A percentile compares a stretch with the other conserved stretches of the same genome.
Conservation (phyloP, 2,113 vertebrate species). For the Oncorhynchus gorbuscha region DNA sequence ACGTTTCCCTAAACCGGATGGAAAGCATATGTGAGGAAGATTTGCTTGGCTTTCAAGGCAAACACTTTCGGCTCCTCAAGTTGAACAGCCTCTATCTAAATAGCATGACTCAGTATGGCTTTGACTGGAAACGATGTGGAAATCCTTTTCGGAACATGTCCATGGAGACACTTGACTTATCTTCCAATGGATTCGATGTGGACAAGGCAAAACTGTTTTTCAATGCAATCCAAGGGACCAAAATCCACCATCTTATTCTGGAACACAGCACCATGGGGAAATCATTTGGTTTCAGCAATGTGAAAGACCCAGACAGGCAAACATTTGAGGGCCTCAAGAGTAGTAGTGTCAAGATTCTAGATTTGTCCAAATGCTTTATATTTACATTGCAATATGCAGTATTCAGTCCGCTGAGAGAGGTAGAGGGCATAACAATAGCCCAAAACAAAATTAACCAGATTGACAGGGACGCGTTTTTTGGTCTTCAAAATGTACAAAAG, state of each 20-base stretch:
- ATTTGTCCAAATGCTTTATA: constrained; percentile 73
- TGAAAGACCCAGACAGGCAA: constrained; percentile 74
- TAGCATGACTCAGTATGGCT: constrained; percentile 22
- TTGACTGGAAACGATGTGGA: constrained; percentile 69
- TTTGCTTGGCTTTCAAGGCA: constrained; percentile 78
- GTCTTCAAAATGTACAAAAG: constrained; percentile 67
- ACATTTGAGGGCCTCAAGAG: constrained; percentile 77
- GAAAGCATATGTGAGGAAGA: constrained; percentile 76
- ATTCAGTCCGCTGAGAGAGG: constrained; percentile 67
- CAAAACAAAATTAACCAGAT: constrained; percentile 83
- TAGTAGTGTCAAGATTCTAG: constrained; percentile 38
- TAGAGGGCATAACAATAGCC: constrained; percentile 71
- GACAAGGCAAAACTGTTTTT: constrained; percentile 56
- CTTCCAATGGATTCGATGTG: constrained; percentile 54
- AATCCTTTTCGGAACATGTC: constrained; percentile 81
- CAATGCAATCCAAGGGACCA: constrained; percentile 72
- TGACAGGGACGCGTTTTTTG: constrained; percentile 70
- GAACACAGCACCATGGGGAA: constrained; percentile 60
- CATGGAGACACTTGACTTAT: constrained; percentile 73
- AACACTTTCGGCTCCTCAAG: constrained; percentile 68
- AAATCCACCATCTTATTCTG: constrained; percentile 64
- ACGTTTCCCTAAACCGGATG: constrained; percentile 74
- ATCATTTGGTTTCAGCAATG: constrained; percentile 74
- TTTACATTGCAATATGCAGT: constrained; percentile 71
- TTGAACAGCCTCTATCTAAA: constrained; percentile 46